Evolutionary conservation across 2,113 vertebrate species (phyloP).

Genomic region (Cathartes aura): DNA sequence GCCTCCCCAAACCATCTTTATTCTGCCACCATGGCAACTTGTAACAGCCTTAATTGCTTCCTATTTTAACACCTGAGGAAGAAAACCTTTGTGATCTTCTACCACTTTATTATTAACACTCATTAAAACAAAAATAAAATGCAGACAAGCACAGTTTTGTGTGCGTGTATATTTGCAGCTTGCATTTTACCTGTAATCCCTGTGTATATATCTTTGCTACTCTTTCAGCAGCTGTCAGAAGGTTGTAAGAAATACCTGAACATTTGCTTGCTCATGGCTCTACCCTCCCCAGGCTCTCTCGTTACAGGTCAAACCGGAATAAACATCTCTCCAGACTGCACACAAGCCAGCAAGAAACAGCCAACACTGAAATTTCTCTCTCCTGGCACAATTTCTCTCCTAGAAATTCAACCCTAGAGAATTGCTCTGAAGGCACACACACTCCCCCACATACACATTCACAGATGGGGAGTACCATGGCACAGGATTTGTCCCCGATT

Average conservation of each 20-base stretch:
- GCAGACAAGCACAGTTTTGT: neutral
- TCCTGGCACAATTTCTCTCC: neutral
- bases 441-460: fast-evolving
- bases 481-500: neutral
- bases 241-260: neutral
- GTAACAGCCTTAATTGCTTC: conserved; percentile 11
- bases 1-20: neutral
- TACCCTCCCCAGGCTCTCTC: neutral
- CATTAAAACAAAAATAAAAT: neutral
- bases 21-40: conserved; percentile 42
- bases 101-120: neutral
- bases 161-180: neutral
- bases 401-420: neutral
- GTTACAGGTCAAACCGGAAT: neutral
- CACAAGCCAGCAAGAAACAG: neutral
- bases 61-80: neutral
- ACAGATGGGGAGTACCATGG: fast-evolving
- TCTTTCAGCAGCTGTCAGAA: neutral
- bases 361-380: neutral
- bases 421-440: neutral
- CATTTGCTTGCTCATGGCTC: neutral
- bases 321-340: neutral
- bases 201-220: neutral
- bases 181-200: neutral
- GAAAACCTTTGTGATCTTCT: neutral